These are phyloP conservation scores for Psix sp. DNA, from an alignment of 1,140 invertebrate genomes.

Conservation along the genomic window DNA sequence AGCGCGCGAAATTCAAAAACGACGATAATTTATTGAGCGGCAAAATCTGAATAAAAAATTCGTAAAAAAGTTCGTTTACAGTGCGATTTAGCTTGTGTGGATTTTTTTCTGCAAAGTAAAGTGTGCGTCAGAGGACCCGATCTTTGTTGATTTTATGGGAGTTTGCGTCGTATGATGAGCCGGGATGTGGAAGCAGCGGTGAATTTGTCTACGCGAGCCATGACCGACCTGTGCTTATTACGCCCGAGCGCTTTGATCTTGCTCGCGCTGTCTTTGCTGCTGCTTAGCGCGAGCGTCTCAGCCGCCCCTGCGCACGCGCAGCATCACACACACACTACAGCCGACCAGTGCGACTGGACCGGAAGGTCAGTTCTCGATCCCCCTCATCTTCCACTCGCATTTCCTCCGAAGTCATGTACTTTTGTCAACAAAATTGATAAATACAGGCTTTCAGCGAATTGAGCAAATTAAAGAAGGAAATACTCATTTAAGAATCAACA, in stretches of 20 bases:
- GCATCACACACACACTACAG: constrained; percentile 61
- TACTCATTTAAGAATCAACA: too few relatives aligned
- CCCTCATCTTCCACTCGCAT: too few relatives aligned
- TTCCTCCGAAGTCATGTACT: too few relatives aligned
- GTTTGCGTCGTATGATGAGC: constrained; percentile 1
- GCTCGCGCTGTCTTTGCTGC: constrained; percentile 46
- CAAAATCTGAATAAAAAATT: neutral
- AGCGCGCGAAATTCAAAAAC: constrained; percentile 37
- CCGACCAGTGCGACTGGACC: constrained; percentile 75
- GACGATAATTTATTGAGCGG: neutral
- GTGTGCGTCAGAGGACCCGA: too few relatives aligned
- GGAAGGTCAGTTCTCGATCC: constrained; percentile 69
- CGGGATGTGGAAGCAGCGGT: constrained; percentile 14
- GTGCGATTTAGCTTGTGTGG: too few relatives aligned
- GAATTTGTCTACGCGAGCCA: constrained; percentile 16
- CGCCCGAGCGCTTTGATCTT: constrained; percentile 47
- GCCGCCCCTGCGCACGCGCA: constrained; percentile 66
- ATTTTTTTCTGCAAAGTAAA: too few relatives aligned
- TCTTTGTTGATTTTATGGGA: too few relatives aligned
- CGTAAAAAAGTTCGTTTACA: neutral
- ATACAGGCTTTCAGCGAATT: too few relatives aligned
- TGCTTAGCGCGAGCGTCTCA: constrained; percentile 51
- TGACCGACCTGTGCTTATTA: constrained; percentile 26
- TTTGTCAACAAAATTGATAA: too few relatives aligned
- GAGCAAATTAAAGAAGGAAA: too few relatives aligned